Conservation (phyloP, 2,888 invertebrate genomes). For the Empis stercorea region DNA sequence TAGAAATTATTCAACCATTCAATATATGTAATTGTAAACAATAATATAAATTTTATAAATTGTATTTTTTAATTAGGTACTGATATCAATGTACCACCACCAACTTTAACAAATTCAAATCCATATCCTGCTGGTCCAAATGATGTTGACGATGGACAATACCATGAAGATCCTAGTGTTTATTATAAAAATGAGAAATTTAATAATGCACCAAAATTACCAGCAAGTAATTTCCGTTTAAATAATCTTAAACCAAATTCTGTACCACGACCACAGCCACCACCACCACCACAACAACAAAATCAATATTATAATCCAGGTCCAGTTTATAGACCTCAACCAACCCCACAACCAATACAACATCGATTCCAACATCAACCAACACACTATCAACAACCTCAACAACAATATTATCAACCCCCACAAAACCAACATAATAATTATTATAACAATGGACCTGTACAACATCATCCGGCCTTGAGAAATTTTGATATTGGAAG, state of each 20-base stretch:
- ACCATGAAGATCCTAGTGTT: conserved; percentile 68
- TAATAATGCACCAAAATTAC: conserved; percentile 34
- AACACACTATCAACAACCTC: conserved; percentile 16
- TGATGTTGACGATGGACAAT: conserved; percentile 74
- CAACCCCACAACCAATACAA: conserved; percentile 23
- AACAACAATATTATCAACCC: conserved; percentile 30
- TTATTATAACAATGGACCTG: conserved; percentile 36
- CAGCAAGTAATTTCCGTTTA: conserved; percentile 30
- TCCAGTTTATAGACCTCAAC: conserved; percentile 22
- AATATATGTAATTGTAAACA: too few species aligned
- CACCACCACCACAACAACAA: conserved; percentile 16
- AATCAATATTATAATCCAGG: conserved; percentile 28
- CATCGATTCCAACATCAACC: conserved; percentile 20
- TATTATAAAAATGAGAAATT: conserved; percentile 57
- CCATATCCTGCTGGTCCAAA: conserved; percentile 38
- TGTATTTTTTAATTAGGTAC: conserved; percentile 31
- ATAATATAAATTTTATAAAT: too few species aligned
- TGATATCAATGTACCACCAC: conserved; percentile 72
- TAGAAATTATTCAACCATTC: too few species aligned
- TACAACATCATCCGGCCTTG: conserved; percentile 56
- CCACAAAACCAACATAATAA: conserved; percentile 31
- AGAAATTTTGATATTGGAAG: conserved; percentile 58
- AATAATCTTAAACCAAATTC: conserved; percentile 27
- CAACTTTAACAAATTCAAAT: conserved; percentile 47
- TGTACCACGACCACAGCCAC: conserved; percentile 28